Percentiles rank a stretch among this genome's conserved stretches.
phyloP scores from a whole-genome alignment of 2,113 vertebrate genomes.

The Spheniscus mendiculus region DNA sequence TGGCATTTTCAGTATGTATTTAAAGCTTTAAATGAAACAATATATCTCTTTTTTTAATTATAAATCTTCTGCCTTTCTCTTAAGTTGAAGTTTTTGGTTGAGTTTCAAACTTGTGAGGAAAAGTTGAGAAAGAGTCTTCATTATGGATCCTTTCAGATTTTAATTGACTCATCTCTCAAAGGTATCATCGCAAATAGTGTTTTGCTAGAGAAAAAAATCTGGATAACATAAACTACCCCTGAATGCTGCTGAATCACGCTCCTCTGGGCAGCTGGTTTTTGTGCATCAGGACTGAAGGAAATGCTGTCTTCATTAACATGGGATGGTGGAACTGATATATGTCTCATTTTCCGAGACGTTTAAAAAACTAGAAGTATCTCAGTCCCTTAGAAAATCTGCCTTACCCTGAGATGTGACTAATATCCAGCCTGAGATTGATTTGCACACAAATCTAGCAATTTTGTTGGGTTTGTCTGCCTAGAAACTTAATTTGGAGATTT shows the following conservation, averaged over 20 bases:
- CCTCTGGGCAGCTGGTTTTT: background rate
- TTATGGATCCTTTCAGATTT: background rate
- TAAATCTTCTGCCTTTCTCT: background rate
- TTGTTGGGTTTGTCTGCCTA: constrained; percentile 13
- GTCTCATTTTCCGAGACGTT: background rate
- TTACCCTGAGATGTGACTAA: background rate
- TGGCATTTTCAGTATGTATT: background rate
- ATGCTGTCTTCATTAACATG: background rate
- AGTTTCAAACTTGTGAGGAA: background rate
- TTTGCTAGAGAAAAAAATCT: background rate
- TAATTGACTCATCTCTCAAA: background rate
- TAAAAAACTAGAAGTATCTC: background rate
- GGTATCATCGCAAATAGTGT: background rate
- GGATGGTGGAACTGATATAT: background rate
- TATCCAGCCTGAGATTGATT: background rate
- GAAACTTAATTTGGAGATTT: constrained; percentile 55
- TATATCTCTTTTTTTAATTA: background rate
- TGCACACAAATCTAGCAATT: constrained; percentile 8
- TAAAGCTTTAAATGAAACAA: background rate
- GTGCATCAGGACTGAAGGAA: background rate
- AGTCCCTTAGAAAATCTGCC: background rate
- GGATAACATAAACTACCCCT: background rate
- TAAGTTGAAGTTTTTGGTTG: background rate
- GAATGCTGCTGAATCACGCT: background rate
- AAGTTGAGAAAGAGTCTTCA: background rate